These are phyloP conservation scores for Actinemys pallida DNA, from an alignment of 2,113 vertebrate species.

Conservation along the genomic window DNA sequence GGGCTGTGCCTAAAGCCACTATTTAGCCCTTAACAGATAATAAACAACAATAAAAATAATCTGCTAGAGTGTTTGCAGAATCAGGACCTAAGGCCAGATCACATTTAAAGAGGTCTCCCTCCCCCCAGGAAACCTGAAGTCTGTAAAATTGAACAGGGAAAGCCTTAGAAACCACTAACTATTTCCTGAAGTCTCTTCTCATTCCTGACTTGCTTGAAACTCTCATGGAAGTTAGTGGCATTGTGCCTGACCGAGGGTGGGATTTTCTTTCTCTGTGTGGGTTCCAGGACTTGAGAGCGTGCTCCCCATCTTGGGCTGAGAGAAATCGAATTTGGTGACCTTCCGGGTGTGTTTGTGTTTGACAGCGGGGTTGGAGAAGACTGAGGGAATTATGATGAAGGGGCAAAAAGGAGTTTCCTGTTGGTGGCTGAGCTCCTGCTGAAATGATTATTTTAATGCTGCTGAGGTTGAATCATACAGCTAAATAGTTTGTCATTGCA, in stretches of 20 bases:
- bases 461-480: neutral
- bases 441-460: neutral
- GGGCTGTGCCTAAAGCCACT: constrained; percentile 1
- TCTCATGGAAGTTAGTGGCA: neutral
- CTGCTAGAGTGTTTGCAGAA: constrained; percentile 56
- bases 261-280: neutral
- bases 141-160: constrained; percentile 58
- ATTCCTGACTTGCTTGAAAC: neutral
- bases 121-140: constrained; percentile 29
- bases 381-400: neutral
- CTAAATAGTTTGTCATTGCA: neutral
- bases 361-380: neutral
- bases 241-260: constrained; percentile 17
- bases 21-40: constrained; percentile 32
- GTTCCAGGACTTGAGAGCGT: neutral
- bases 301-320: neutral
- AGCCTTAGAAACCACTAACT: constrained; percentile 56
- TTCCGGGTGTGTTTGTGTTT: neutral
- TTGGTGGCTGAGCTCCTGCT: neutral
- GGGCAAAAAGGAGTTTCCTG: neutral
- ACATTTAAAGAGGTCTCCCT: constrained; percentile 30
- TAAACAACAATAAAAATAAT: constrained; percentile 54
- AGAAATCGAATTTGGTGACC: neutral
- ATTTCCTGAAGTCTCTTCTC: constrained; percentile 65
- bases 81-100: constrained; percentile 24